Evolutionary conservation across 2,113 vertebrate species (phyloP).

Genomic region (Phycodurus eques): DNA sequence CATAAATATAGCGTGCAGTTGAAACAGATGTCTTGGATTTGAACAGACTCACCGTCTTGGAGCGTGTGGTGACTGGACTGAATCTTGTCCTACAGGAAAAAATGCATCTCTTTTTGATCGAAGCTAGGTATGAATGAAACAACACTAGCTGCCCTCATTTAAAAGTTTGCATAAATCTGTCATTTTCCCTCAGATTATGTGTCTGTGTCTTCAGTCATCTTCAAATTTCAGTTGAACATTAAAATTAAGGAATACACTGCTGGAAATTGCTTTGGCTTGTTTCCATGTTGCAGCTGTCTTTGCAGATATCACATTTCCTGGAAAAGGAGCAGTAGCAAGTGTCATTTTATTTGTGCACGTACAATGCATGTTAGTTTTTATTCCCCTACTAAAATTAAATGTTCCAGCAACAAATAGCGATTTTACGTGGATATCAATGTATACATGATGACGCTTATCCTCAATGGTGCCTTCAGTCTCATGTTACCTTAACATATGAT

Average conservation of each 20-base stretch:
- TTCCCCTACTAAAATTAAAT: too few relatives aligned
- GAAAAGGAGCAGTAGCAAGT: background rate
- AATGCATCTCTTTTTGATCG: background rate
- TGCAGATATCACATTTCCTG: constrained; percentile 4
- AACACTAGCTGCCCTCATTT: background rate
- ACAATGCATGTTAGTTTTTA: background rate
- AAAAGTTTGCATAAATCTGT: background rate
- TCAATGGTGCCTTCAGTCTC: too few relatives aligned
- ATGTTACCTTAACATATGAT: too few relatives aligned
- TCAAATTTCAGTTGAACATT: constrained; percentile 1
- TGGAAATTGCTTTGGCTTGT: background rate
- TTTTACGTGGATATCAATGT: too few relatives aligned
- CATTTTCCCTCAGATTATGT: too few relatives aligned
- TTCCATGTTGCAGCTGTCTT: background rate
- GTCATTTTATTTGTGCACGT: background rate
- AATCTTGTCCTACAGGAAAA: background rate
- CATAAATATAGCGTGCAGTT: background rate
- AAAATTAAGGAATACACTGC: background rate
- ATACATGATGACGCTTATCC: too few relatives aligned
- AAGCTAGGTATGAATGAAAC: background rate
- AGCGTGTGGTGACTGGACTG: background rate
- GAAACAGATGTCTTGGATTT: background rate
- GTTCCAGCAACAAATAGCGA: too few relatives aligned
- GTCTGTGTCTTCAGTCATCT: background rate
- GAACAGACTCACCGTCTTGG: background rate